Base-by-base conservation (phyloP, 2,113 vertebrate species). In the Hiodon tergisus region DNA sequence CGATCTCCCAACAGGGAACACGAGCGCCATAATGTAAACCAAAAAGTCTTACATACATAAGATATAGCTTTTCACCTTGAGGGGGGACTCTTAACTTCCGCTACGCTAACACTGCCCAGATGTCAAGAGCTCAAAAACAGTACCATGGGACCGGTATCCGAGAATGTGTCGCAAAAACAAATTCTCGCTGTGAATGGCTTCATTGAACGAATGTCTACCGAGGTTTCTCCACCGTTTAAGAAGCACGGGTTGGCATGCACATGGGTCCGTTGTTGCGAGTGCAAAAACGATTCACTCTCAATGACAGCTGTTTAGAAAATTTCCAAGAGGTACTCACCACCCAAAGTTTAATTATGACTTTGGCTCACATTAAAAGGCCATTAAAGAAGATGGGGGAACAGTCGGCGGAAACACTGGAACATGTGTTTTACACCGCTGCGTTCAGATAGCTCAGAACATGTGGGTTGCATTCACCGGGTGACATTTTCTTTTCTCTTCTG, bases 141-240 rank as follows among this genome's bases (percentile, higher is more conserved):
- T 71, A 31, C 31, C 55, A 71, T 31, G 13, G 48, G 57, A 71
- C 70, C 70, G 58, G 55, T 71, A 46, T 59, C 57, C 48, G 70
- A 48, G 6, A 71, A 17, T 54, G 47, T 46, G 47, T 71, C 59
- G 31, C 16, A 11, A 13, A 59, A 10, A 51, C 31, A 31, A 31
- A 31, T 31, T 31, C 31, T 31, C 31, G 31, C 31, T 2, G 1
- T 31, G 31, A 59, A n/a, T 52, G 53, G 11, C 52, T 70, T n/a
- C n/a, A 31, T 31, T 10, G 31, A 71, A 57, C 48, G 55, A 57
- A 14, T 55, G 52, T 54, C n/a, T 71, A 71, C 53, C 48, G 17
- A n/a, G 11, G 17, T 31, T 16, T 50, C 54, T 6, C 55, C 17
- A 6, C 13, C n/a, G 10, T 8, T 31, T 31, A 31, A 31, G 31